phyloP scores from a whole-genome alignment of 2,888 invertebrate genomes.

The Thereva nobilitata region DNA sequence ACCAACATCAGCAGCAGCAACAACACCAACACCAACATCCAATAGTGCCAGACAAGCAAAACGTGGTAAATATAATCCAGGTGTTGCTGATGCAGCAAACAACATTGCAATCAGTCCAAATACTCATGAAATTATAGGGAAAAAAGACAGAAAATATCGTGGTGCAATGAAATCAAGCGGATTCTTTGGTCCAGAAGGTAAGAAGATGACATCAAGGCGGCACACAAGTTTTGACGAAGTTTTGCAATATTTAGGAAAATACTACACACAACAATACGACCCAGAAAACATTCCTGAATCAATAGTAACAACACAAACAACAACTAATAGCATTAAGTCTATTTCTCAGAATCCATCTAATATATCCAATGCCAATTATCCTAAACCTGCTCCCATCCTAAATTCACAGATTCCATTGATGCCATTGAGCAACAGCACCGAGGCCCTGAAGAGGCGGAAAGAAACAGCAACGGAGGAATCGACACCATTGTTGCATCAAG shows the following conservation, averaged over 20 bases:
- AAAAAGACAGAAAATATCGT: constrained; percentile 43
- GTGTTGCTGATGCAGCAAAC: neutral
- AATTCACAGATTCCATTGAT: constrained; percentile 37
- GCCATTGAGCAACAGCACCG: constrained; percentile 14
- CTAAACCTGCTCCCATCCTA: constrained; percentile 39
- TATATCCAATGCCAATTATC: constrained; percentile 35
- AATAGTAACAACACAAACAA: constrained; percentile 30
- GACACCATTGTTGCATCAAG: constrained; percentile 34
- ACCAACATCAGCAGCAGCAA: no score
- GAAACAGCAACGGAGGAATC: constrained; percentile 34
- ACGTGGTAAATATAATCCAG: constrained; percentile 32
- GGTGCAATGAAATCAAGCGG: constrained; percentile 42
- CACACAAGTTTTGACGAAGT: neutral
- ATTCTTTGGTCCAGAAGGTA: constrained; percentile 45
- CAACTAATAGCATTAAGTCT: constrained; percentile 28
- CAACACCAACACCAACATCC: no score
- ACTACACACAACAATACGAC: constrained; percentile 38
- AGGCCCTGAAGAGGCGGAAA: constrained; percentile 15
- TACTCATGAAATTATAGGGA: constrained; percentile 36
- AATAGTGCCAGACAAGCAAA: constrained; percentile 25
- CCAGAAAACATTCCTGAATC: constrained; percentile 39
- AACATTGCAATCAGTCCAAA: constrained; percentile 4
- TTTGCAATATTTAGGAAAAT: constrained; percentile 36
- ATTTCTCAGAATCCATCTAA: constrained; percentile 31
- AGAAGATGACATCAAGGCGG: neutral